These are phyloP conservation scores for Cassiopea xamachana DNA, from an alignment of 30 jellyfish, hydroid and myxozoan species.

Conservation along the genomic window DNA sequence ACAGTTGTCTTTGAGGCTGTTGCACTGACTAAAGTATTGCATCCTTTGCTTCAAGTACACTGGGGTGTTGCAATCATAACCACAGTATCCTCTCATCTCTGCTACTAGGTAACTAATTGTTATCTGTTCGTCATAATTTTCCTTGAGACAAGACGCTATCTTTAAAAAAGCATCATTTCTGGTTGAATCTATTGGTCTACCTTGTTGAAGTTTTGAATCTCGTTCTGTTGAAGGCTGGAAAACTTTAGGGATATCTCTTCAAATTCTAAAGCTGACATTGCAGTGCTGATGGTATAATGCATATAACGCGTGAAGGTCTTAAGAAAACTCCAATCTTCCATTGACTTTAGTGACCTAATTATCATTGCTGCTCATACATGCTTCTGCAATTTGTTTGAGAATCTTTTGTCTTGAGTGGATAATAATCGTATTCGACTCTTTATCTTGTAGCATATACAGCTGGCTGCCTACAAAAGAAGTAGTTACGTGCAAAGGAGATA, in stretches of 20 bases:
- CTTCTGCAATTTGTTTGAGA: conserved; percentile 35
- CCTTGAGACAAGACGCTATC: conserved; percentile 36
- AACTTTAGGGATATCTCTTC: conserved; percentile 54
- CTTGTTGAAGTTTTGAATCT: conserved; percentile 27
- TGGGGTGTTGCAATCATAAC: conserved; percentile 62
- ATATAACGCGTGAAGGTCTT: conserved; percentile 49
- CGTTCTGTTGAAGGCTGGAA: conserved; percentile 55
- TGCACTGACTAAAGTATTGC: too few species aligned
- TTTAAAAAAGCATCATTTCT: background rate
- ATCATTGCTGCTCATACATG: conserved; percentile 64
- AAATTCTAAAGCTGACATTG: conserved; percentile 69
- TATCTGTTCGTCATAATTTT: conserved; percentile 63
- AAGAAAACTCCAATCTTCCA: conserved; percentile 42
- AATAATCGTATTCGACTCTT: conserved; percentile 50
- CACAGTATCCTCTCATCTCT: conserved; percentile 70
- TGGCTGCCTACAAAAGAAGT: too few species aligned
- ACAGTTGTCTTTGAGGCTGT: too few species aligned
- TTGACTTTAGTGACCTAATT: conserved; percentile 62
- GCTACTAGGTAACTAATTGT: conserved; percentile 59
- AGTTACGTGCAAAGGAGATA: too few species aligned
- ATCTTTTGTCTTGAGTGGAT: conserved; percentile 57
- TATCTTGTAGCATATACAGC: too few species aligned
- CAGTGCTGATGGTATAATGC: conserved; percentile 65
- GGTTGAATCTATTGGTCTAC: conserved; percentile 51
- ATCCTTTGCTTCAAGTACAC: conserved; percentile 35